Percentiles rank a stretch among this genome's conserved stretches.
These are phyloP conservation scores for Helogale parvula DNA, from an alignment of 2,113 vertebrate species.

Conservation along the genomic window DNA sequence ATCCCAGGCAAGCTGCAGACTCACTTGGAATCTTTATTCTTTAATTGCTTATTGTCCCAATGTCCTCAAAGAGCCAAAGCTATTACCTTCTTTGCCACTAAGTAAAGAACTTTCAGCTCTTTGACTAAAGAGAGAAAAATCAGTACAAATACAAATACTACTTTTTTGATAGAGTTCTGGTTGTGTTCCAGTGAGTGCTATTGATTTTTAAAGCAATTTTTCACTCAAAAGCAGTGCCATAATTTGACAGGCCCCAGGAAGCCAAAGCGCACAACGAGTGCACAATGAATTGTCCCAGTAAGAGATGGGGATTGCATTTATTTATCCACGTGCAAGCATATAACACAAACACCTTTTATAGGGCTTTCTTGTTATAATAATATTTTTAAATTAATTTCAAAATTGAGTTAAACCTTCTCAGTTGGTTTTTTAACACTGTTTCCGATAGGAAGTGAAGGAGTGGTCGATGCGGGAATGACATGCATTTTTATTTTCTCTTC, in stretches of 20 bases:
- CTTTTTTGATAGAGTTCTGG: slow-evolving; percentile 32
- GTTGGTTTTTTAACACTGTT: slow-evolving; percentile 12
- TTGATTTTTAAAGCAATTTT: slow-evolving; percentile 73
- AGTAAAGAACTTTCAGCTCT: slow-evolving; percentile 34
- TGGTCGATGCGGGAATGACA: neutral
- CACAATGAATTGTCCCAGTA: slow-evolving; percentile 56
- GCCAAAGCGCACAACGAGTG: slow-evolving; percentile 38
- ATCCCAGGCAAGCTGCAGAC: neutral
- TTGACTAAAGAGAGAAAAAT: slow-evolving; percentile 56
- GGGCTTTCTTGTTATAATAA: slow-evolving; percentile 23
- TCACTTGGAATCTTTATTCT: slow-evolving; percentile 38
- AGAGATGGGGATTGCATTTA: slow-evolving; percentile 50
- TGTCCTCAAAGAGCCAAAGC: slow-evolving; percentile 11
- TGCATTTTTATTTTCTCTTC: slow-evolving; percentile 10
- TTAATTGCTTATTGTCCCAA: slow-evolving; percentile 9
- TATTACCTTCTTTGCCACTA: slow-evolving; percentile 42
- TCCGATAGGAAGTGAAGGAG: neutral
- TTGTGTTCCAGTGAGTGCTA: slow-evolving; percentile 59
- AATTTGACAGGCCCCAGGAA: slow-evolving; percentile 70
- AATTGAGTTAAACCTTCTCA: slow-evolving; percentile 59
- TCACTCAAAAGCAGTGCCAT: slow-evolving; percentile 37
- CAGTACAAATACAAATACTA: slow-evolving; percentile 50
- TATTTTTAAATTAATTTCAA: slow-evolving; percentile 55
- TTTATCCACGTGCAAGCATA: neutral
- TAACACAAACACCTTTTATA: slow-evolving; percentile 49